Percentiles rank a stretch among this genome's conserved stretches.
Evolutionary conservation across 2,888 invertebrate genomes (phyloP).

Genomic region (Criorhina ranunculi): DNA sequence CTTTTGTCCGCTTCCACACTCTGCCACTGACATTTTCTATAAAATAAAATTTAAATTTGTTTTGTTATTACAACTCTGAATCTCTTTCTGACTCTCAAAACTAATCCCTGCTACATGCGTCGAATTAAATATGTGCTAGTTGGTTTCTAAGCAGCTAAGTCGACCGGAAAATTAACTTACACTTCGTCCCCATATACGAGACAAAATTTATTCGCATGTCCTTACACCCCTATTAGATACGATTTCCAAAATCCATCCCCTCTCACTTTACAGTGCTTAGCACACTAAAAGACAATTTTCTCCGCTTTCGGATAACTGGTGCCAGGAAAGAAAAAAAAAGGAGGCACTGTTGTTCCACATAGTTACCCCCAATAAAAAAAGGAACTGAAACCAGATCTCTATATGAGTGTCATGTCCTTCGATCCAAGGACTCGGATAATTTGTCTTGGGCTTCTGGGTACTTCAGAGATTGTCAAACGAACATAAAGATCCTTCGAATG

Average conservation of each 20-base stretch:
- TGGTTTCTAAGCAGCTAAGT: conserved; percentile 78
- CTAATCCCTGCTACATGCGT: conserved; percentile 61
- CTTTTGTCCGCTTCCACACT: conserved; percentile 6
- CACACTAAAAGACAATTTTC: conserved; percentile 67
- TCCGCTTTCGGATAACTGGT: conserved; percentile 37
- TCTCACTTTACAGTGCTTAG: conserved; percentile 29
- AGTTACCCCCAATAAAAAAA: conserved; percentile 68
- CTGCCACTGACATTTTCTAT: conserved; percentile 11
- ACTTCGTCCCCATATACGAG: conserved; percentile 62
- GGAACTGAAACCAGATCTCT: conserved; percentile 7
- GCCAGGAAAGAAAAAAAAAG: conserved; percentile 42
- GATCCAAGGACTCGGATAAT: conserved; percentile 57
- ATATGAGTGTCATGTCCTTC: conserved; percentile 47
- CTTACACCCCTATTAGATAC: conserved; percentile 66
- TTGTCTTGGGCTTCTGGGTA: conserved; percentile 57
- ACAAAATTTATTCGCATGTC: conserved; percentile 70
- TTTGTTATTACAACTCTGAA: conserved; percentile 25
- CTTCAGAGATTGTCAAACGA: conserved; percentile 26
- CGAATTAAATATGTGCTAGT: conserved; percentile 74
- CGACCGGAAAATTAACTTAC: conserved; percentile 80
- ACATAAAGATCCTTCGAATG: conserved; percentile 62
- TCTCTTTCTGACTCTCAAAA: conserved; percentile 54
- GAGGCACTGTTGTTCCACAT: conserved; percentile 66
- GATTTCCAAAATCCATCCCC: conserved; percentile 32
- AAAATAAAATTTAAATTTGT: conserved; percentile 45